phyloP scores from a whole-genome alignment of 2,113 vertebrate genomes.

The Mus musculus region GRCm39 chr5:89675501-89676000 shows the following conservation, averaged over 20 bases:
- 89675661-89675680: not conserved
- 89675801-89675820: not conserved
- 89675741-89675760: constrained; percentile 20
- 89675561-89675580: not conserved
- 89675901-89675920: not conserved
- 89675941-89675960: not conserved
- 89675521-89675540: fast-evolving
- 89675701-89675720: not conserved
- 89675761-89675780: not conserved
- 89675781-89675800: not conserved
- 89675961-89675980: not conserved
- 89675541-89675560: not conserved
- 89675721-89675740: not conserved
- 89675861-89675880: not conserved
- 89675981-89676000: constrained; percentile 12
- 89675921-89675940: not conserved
- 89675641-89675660: not conserved
- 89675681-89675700: not conserved
- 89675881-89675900: not conserved
- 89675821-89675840: not conserved
- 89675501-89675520: not conserved
- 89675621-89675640: not conserved
- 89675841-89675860: not conserved
- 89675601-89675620: not conserved
- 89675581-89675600: not conserved